These are phyloP conservation scores for Channa argus DNA, from an alignment of 2,113 vertebrate species.

Conservation along the genomic window DNA sequence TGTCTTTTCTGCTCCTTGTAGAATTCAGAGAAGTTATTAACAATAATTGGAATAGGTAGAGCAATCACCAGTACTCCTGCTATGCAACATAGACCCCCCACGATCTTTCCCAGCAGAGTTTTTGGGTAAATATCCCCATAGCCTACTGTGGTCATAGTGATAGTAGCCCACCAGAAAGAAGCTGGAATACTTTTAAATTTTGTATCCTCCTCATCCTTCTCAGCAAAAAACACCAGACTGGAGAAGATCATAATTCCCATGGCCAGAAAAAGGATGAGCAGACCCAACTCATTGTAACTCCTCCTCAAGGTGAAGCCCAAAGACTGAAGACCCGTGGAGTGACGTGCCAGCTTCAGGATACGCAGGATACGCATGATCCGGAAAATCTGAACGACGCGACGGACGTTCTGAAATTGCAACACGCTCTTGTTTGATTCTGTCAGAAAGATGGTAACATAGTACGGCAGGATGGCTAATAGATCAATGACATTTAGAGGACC, in stretches of 20 bases:
- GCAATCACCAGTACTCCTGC: slow-evolving; percentile 98
- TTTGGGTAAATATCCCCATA: slow-evolving; percentile 99
- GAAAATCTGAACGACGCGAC: slow-evolving; percentile 98
- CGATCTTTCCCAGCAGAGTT: slow-evolving; percentile 96
- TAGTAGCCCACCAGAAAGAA: slow-evolving; percentile 99
- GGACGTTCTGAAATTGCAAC: slow-evolving; percentile 97
- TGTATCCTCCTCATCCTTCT: slow-evolving; percentile 98
- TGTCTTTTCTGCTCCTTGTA: slow-evolving; percentile 99
- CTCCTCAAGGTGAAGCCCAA: slow-evolving; percentile 95
- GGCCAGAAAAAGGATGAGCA: slow-evolving; percentile 97
- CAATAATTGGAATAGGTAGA: slow-evolving; percentile 98
- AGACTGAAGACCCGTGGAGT: slow-evolving; percentile 97
- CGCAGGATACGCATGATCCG: slow-evolving; percentile 99
- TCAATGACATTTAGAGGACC: slow-evolving; percentile 97
- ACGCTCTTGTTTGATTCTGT: slow-evolving; percentile 99
- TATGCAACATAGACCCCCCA: slow-evolving; percentile 97
- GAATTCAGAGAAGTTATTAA: slow-evolving; percentile 99
- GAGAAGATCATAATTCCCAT: slow-evolving; percentile 99
- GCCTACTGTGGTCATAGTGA: slow-evolving; percentile 99
- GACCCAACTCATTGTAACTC: slow-evolving; percentile 97
- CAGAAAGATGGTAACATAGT: slow-evolving; percentile 98
- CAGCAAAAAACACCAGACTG: slow-evolving; percentile 98
- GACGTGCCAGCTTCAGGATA: slow-evolving; percentile 96
- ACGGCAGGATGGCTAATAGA: slow-evolving; percentile 95
- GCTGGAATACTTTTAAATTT: slow-evolving; percentile 99